Percentiles rank a stretch among this genome's conserved stretches.
Evolutionary conservation across 2,797 vertebrate species (phyloP).

Genomic region (Anguilla pacifica): DNA sequence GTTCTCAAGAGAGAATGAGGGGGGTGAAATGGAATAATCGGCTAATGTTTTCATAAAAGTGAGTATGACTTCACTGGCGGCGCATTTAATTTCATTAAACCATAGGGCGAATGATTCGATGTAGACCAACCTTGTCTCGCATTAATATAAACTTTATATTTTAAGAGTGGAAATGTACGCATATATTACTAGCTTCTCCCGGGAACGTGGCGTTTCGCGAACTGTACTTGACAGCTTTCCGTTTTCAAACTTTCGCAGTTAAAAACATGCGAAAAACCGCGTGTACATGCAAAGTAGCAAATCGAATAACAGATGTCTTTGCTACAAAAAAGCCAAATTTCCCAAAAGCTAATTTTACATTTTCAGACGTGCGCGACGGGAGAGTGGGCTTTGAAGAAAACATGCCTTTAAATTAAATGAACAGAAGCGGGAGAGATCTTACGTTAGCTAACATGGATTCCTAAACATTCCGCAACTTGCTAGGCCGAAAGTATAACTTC

Average conservation of each 20-base stretch:
- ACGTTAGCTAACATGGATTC: conserved; percentile 13
- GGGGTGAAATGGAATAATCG: conserved; percentile 43
- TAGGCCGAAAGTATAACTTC: conserved; percentile 13
- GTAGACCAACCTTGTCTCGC: not conserved
- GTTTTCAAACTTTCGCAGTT: not conserved
- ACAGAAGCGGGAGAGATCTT: not conserved
- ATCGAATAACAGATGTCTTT: not conserved
- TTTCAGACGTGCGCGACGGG: not conserved
- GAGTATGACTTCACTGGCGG: conserved; percentile 44
- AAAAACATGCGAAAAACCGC: not conserved
- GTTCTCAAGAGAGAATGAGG: conserved; percentile 28
- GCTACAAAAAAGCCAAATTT: not conserved
- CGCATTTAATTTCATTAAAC: conserved; percentile 18
- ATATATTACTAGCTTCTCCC: not conserved
- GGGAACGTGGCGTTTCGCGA: not conserved
- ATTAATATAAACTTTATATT: not conserved
- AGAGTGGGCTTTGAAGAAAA: not conserved
- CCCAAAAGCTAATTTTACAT: not conserved
- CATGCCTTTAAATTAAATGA: not conserved
- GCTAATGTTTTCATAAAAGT: conserved; percentile 43
- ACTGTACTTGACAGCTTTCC: not conserved
- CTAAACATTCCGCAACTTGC: not conserved
- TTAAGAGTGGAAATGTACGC: not conserved
- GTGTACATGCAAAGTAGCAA: not conserved
- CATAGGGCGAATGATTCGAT: not conserved